Evolutionary conservation across 2,113 vertebrate species (phyloP).

Genomic region (Hippoglossus stenolepis): DNA sequence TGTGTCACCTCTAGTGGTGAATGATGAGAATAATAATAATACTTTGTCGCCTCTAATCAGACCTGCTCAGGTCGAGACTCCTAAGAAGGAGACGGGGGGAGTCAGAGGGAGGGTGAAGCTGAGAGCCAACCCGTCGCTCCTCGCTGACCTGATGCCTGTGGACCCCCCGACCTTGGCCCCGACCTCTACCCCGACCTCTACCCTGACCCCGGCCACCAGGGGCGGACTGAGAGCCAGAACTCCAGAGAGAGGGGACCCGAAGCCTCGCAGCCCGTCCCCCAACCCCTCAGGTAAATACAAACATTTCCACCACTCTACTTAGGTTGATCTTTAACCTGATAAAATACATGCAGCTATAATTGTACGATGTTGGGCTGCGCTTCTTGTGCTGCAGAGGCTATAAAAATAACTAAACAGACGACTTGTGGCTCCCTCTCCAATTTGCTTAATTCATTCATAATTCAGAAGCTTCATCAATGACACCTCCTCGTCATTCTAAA

Average conservation of each 20-base stretch:
- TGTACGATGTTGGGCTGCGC: too few species aligned
- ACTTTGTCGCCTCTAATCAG: slow-evolving; percentile 29
- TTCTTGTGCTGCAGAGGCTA: too few species aligned
- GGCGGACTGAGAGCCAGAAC: slow-evolving; percentile 16
- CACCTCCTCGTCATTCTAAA: too few species aligned
- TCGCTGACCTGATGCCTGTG: slow-evolving; percentile 49
- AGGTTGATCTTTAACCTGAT: too few species aligned
- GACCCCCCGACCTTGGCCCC: slow-evolving; percentile 4
- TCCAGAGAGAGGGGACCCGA: slow-evolving; percentile 49
- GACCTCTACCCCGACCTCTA: slow-evolving; percentile 38
- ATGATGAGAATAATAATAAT: not conserved
- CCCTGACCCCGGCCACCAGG: not conserved
- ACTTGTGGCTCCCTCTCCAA: too few species aligned
- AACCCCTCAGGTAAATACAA: slow-evolving; percentile 65
- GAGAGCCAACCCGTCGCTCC: slow-evolving; percentile 55
- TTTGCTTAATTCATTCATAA: too few species aligned
- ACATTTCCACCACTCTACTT: not conserved
- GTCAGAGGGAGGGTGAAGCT: slow-evolving; percentile 62
- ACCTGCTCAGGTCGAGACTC: slow-evolving; percentile 38
- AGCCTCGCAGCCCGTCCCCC: slow-evolving; percentile 28
- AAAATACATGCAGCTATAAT: too few species aligned
- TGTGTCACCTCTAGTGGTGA: slow-evolving; percentile 33
- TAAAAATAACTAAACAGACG: too few species aligned
- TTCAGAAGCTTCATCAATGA: too few species aligned
- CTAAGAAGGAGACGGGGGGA: slow-evolving; percentile 39